Evolutionary conservation across 2,113 vertebrate genomes (phyloP).

Genomic region (Jaculus jaculus): DNA sequence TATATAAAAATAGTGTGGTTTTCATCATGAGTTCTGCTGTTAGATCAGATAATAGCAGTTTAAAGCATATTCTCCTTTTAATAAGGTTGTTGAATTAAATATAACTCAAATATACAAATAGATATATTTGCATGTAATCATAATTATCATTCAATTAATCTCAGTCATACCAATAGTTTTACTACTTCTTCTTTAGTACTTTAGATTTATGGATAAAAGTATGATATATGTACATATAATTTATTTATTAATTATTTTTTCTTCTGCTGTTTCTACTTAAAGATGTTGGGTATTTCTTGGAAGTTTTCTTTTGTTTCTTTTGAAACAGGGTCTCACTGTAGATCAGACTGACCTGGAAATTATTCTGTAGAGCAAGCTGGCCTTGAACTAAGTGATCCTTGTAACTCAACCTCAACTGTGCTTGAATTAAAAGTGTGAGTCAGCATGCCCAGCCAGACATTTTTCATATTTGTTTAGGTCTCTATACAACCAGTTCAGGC

Average conservation of each 20-base stretch:
- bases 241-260: too few species aligned
- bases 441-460: neutral
- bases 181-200: slow-evolving; percentile 4
- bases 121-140: neutral
- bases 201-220: neutral
- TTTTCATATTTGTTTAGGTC: neutral
- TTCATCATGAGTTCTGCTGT: neutral
- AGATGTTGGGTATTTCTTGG: neutral
- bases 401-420: too few species aligned
- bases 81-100: neutral
- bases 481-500: neutral
- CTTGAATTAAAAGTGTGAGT: too few species aligned
- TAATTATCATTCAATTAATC: neutral
- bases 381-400: too few species aligned
- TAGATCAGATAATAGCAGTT: neutral
- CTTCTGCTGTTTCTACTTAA: neutral
- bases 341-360: too few species aligned
- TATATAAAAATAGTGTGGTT: neutral
- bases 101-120: neutral
- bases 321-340: too few species aligned
- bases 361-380: too few species aligned
- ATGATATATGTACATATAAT: neutral
- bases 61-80: neutral
- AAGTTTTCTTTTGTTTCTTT: too few species aligned
- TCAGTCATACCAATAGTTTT: neutral